Percentiles rank a stretch among this genome's conserved stretches.
phyloP scores from a whole-genome alignment of 2,113 vertebrate species.

The Ammospiza nelsoni region DNA sequence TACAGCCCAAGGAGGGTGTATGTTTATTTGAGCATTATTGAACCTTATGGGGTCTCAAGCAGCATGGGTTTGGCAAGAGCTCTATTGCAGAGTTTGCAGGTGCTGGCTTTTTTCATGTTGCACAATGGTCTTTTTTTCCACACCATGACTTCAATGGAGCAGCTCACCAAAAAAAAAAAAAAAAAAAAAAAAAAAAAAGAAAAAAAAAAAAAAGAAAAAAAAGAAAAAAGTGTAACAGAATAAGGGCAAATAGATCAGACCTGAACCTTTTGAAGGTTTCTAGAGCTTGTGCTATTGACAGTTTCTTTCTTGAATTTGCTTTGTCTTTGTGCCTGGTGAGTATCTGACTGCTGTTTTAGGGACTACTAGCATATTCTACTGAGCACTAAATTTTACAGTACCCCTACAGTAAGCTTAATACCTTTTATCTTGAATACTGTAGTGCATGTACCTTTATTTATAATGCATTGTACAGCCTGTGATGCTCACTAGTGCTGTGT shows the following conservation, averaged over 20 bases:
- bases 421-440: constrained; percentile 59
- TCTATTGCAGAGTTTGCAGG: background rate
- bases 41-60: background rate
- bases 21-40: background rate
- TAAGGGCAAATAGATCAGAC: constrained; percentile 18
- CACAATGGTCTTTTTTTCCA: background rate
- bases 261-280: constrained; percentile 25
- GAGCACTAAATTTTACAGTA: constrained; percentile 65
- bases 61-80: background rate
- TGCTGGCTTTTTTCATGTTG: background rate
- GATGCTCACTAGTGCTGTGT: constrained; percentile 27
- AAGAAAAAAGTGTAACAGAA: background rate
- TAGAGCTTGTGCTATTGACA: constrained; percentile 24
- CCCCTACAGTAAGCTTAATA: constrained; percentile 59
- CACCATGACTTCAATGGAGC: background rate
- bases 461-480: constrained; percentile 51
- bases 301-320: constrained; percentile 30
- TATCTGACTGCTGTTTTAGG: constrained; percentile 39
- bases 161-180: background rate
- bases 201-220: background rate
- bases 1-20: background rate
- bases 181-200: background rate
- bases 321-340: constrained; percentile 36
- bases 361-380: constrained; percentile 60
- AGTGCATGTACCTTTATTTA: constrained; percentile 51